Conservation (phyloP, 2,113 vertebrate species). For the Campylorhamphus procurvoides region DNA sequence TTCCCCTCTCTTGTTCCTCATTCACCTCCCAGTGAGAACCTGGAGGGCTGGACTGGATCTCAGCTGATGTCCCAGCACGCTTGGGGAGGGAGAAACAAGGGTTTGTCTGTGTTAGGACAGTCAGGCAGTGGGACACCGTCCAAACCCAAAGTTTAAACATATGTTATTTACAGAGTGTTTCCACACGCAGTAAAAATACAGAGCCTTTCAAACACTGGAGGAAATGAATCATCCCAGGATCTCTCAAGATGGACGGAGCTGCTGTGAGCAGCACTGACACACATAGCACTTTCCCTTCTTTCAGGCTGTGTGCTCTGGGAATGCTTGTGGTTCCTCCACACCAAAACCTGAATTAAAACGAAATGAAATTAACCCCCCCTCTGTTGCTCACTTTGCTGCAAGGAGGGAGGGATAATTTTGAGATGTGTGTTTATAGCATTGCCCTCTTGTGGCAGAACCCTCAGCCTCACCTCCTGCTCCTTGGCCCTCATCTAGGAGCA, state of each 20-base stretch:
- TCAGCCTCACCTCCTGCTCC: fast-evolving
- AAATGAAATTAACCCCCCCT: fast-evolving
- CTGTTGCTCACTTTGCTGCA: not conserved
- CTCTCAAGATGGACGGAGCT: not conserved
- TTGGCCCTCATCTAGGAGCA: not conserved
- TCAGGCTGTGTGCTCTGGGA: not conserved
- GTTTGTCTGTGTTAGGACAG: constrained; percentile 4
- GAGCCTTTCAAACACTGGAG: constrained; percentile 10
- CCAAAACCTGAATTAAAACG: not conserved
- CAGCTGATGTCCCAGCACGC: not conserved
- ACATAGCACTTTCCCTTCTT: not conserved
- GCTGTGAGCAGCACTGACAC: not conserved
- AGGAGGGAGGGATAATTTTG: not conserved
- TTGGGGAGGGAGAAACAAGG: not conserved
- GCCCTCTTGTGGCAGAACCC: not conserved
- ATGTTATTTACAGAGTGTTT: constrained; percentile 60
- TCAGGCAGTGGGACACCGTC: constrained; percentile 21
- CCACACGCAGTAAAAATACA: constrained; percentile 48
- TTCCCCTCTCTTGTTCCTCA: not conserved
- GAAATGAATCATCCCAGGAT: constrained; percentile 16
- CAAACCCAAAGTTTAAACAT: constrained; percentile 35
- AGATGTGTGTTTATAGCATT: not conserved
- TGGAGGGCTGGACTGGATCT: not conserved
- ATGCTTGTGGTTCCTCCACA: not conserved
- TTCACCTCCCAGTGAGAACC: not conserved